Evolutionary conservation across 2,888 invertebrate genomes (phyloP).

Genomic region (Rhingia campestris): DNA sequence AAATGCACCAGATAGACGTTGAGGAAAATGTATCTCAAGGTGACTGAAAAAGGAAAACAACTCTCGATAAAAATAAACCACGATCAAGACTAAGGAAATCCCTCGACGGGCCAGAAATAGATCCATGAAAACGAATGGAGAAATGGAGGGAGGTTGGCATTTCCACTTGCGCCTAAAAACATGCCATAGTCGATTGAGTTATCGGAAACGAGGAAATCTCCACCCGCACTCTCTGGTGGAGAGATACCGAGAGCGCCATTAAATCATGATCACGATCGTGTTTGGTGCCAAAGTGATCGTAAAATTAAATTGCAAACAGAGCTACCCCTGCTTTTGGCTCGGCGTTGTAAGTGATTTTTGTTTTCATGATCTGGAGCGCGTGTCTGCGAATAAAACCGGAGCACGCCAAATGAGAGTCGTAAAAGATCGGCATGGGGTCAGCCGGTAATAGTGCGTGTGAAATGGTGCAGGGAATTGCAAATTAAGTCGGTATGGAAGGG

Average conservation of each 20-base stretch:
- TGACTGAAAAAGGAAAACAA: constrained; percentile 31
- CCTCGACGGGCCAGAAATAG: constrained; percentile 30
- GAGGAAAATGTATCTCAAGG: constrained; percentile 54
- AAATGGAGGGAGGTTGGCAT: background rate
- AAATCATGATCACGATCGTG: constrained; percentile 31
- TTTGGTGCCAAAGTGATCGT: constrained; percentile 14
- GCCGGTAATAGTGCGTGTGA: constrained; percentile 23
- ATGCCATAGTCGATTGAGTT: constrained; percentile 10
- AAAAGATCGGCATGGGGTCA: background rate
- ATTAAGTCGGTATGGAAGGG: background rate
- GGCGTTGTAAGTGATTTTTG: constrained; percentile 23
- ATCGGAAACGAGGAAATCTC: background rate
- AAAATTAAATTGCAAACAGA: constrained; percentile 30
- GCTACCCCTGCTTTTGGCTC: constrained; percentile 7
- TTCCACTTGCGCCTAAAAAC: constrained; percentile 40
- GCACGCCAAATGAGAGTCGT: background rate
- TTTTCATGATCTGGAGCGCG: constrained; percentile 13
- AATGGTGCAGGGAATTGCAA: background rate
- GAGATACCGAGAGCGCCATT: background rate
- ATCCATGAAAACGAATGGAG: background rate
- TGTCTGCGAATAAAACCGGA: constrained; percentile 12
- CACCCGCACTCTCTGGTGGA: background rate
- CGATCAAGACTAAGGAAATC: constrained; percentile 20
- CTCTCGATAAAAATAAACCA: background rate
- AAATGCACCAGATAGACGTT: constrained; percentile 1